A percentile compares a stretch with the other conserved stretches of the same genome.
Conservation (phyloP, 2,888 invertebrate genomes). For the Petrophora chlorosata region DNA sequence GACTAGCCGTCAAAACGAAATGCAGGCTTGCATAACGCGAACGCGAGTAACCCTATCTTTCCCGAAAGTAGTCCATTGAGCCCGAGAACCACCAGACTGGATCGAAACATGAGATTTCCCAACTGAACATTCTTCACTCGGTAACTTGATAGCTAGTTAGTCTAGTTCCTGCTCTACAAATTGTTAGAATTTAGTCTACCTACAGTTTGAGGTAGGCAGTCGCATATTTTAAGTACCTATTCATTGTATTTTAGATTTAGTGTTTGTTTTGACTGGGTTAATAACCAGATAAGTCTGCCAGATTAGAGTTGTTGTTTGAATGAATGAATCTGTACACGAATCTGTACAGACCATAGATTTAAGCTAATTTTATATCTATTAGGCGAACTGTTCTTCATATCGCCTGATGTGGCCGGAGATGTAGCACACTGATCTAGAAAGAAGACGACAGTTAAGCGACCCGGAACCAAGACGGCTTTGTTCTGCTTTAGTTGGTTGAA, state of each 20-base stretch:
- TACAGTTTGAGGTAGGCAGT: neutral
- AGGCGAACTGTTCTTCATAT: too few relatives aligned
- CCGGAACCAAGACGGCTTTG: too few relatives aligned
- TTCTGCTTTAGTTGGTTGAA: too few relatives aligned
- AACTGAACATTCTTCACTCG: conserved; percentile 15
- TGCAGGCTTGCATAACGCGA: neutral
- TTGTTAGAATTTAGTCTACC: conserved; percentile 1
- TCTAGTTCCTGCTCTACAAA: conserved; percentile 19
- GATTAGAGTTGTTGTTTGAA: too few relatives aligned
- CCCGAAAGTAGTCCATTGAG: conserved; percentile 13
- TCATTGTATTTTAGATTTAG: too few relatives aligned
- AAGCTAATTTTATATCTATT: too few relatives aligned
- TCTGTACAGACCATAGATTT: too few relatives aligned
- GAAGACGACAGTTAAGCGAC: too few relatives aligned
- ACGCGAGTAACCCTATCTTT: conserved; percentile 11
- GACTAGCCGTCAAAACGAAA: neutral
- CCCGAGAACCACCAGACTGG: conserved; percentile 21
- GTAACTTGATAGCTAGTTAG: conserved; percentile 14
- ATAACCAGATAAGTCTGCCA: neutral
- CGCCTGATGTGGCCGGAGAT: too few relatives aligned
- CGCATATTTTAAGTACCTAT: neutral
- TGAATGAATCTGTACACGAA: too few relatives aligned
- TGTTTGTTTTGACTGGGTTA: neutral
- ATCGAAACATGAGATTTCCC: conserved; percentile 19
- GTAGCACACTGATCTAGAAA: too few relatives aligned